Evolutionary conservation across 2,797 vertebrate genomes (phyloP), one percentile per base, ranked within the genome.

Genomic region (Triplophysa yarkandensis): DNA sequence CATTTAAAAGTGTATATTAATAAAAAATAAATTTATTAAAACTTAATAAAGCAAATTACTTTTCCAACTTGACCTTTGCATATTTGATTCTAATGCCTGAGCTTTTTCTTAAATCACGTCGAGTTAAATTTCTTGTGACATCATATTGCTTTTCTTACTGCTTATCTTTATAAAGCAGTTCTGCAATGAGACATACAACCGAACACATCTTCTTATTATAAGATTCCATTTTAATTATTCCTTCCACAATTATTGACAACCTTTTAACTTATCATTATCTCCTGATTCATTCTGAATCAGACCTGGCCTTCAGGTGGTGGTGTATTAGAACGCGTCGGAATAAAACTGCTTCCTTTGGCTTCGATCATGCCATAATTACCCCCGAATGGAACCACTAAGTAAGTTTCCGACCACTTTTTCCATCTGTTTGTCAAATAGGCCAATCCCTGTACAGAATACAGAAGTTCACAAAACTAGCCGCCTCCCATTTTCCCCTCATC

Each of bases 281-380:
- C 88, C 74, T 86, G 86, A 88, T 88, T 84, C 79, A 85, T 85
- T 89, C 74, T 88, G 87, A 85, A 87, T 84, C 25, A 28, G 77
- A 84, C 65, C 83, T n/a, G 80, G 82, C 87, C 85, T 85, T 89
- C 85, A 86, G 81, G 79, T 79, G 54, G 25, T 63, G 82, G 85
- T 85, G 87, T 76, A 74, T 82, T 86, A 80, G 84, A 86, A 89
- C 87, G 82, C 70, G 25, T 77, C 77, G 57, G 50, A 76, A 85
- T 68, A 66, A 68, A 81, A 66, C 63, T 77, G 58, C 68, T 25
- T 70, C 39, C 19, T 72, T 78, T 82, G 84, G 83, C 86, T 82
- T 86, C 85, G 82, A 52, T 83, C 86, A 71, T 46, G 83, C 77
- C 73, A 83, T 84, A 88, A 89, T 89, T 87, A 85, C 85, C 70